Conservation (phyloP, 37 sponge, comb jelly and placozoan species). For the Chondrosia reniformis region DNA sequence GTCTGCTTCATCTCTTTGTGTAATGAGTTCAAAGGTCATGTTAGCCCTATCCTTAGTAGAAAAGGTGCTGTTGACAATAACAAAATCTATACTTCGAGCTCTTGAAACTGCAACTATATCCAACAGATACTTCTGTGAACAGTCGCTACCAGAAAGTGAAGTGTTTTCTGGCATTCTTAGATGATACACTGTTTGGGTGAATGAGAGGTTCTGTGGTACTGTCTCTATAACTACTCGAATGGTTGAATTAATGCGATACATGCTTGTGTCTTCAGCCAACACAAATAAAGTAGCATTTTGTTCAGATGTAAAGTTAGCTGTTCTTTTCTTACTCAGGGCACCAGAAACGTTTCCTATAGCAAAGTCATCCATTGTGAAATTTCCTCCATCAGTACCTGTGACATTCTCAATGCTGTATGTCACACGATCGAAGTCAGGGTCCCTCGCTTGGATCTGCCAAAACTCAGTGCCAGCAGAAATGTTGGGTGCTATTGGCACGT, state of each 20-base stretch:
- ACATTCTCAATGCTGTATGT: constrained; percentile 8
- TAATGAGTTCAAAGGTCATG: background rate
- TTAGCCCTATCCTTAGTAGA: background rate
- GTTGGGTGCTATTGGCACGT: constrained; percentile 18
- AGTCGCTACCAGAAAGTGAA: background rate
- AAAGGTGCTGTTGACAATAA: background rate
- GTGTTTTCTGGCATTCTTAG: constrained; percentile 32
- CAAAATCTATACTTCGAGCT: background rate
- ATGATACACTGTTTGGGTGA: background rate
- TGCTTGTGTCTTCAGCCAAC: constrained; percentile 1
- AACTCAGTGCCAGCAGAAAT: constrained; percentile 5
- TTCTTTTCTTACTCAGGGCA: background rate
- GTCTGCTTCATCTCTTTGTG: background rate
- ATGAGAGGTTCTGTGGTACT: constrained; percentile 3
- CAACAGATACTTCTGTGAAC: background rate
- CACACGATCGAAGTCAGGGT: constrained; percentile 21
- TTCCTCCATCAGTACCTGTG: background rate
- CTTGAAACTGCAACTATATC: constrained; percentile 9
- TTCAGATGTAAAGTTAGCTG: constrained; percentile 8
- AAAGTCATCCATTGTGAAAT: constrained; percentile 1
- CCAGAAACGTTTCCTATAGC: background rate
- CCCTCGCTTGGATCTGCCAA: constrained; percentile 12
- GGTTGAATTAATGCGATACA: background rate
- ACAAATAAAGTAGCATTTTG: constrained; percentile 13
- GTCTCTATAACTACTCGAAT: background rate